Conservation (phyloP, 2,113 vertebrate genomes). For the Ageneiosus marmoratus region DNA sequence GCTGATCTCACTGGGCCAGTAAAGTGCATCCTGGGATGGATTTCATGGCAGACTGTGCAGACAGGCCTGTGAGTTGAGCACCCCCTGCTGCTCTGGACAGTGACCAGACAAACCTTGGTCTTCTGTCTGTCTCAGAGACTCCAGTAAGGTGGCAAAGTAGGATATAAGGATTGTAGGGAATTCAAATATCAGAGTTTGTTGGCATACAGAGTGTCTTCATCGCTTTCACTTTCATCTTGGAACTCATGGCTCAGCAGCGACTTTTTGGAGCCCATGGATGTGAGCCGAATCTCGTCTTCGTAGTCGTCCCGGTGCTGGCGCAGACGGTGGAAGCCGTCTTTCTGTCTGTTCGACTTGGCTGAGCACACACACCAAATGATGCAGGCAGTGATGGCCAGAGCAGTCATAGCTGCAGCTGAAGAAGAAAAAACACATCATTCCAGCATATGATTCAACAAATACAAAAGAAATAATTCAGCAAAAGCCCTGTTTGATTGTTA, state of each 20-base stretch:
- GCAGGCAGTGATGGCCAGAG: conserved; percentile 87
- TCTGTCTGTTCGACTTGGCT: conserved; percentile 93
- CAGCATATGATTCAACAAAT: not conserved
- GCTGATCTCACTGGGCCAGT: conserved; percentile 35
- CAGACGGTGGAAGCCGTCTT: conserved; percentile 94
- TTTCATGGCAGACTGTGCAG: conserved; percentile 25
- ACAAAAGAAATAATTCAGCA: not conserved
- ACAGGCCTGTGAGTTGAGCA: conserved; percentile 2
- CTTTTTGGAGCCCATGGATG: conserved; percentile 94
- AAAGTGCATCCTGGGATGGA: conserved; percentile 43
- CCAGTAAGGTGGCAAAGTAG: conserved; percentile 15
- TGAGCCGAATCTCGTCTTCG: conserved; percentile 92
- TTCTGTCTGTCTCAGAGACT: conserved; percentile 4
- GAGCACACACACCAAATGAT: conserved; percentile 98
- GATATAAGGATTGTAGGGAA: not conserved
- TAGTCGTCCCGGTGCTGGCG: conserved; percentile 93
- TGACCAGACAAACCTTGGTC: not conserved
- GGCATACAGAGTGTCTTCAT: conserved; percentile 93
- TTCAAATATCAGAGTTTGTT: conserved; percentile 85
- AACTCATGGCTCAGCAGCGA: conserved; percentile 93
- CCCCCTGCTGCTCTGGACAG: conserved; percentile 19
- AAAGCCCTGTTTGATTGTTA: not conserved
- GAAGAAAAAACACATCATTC: not conserved
- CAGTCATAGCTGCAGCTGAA: conserved; percentile 91
- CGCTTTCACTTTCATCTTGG: conserved; percentile 98